Conservation (phyloP, 1,140 invertebrate species). For the Euura saliciscinereae region DNA sequence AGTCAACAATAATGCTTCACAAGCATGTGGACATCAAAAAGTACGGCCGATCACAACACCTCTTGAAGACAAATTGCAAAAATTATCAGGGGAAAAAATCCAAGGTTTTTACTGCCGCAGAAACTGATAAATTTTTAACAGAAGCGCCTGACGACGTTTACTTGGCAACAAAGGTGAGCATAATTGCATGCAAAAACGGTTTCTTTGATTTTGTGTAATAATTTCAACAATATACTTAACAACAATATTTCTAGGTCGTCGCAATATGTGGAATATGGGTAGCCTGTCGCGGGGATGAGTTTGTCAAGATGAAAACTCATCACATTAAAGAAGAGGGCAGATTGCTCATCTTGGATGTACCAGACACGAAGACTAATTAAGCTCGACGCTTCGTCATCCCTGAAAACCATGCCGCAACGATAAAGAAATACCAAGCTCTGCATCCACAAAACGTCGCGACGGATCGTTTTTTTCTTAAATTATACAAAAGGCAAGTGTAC, state of each 20-base stretch:
- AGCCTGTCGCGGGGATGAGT: constrained; percentile 13
- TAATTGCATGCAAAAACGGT: neutral
- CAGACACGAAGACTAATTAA: constrained; percentile 16
- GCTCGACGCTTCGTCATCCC: constrained; percentile 11
- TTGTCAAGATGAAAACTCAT: constrained; percentile 13
- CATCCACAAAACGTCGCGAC: constrained; percentile 16
- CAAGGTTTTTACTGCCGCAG: neutral
- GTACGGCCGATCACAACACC: constrained; percentile 11
- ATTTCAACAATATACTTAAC: constrained; percentile 10
- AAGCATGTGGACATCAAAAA: constrained; percentile 15
- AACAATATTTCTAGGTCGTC: constrained; percentile 10
- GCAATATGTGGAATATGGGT: constrained; percentile 12
- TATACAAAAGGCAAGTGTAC: constrained; percentile 24
- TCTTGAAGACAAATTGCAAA: constrained; percentile 17
- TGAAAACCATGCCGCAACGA: constrained; percentile 10
- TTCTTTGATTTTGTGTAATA: neutral
- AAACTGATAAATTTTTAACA: constrained; percentile 15
- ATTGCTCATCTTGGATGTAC: constrained; percentile 11
- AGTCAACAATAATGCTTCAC: constrained; percentile 14
- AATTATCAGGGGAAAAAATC: constrained; percentile 16
- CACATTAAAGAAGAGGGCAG: constrained; percentile 9
- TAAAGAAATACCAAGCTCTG: constrained; percentile 21
- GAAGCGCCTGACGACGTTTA: constrained; percentile 20
- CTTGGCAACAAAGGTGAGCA: constrained; percentile 22
- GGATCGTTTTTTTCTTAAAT: constrained; percentile 18